Base-by-base conservation (phyloP, 2,888 invertebrate genomes). In the Craniophora ligustri region DNA sequence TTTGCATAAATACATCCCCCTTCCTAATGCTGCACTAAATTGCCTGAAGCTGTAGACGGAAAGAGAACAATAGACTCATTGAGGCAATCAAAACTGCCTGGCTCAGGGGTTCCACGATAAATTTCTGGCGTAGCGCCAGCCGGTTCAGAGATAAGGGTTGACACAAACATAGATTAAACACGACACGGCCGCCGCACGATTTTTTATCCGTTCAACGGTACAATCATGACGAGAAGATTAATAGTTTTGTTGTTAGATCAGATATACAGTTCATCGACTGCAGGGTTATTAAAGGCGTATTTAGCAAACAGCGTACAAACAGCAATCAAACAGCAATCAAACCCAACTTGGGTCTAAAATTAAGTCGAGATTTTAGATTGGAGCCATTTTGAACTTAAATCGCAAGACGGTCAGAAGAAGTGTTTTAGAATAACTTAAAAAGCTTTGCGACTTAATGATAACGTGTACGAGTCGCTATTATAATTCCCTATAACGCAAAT, bases 71-170 rank as follows among this genome's bases (percentile, higher is more conserved):
- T 82, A 75, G 74, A 78, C 71, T 75, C 77, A 77, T 78, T 77
- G 78, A 79, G 75, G 79, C 83, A 83, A 84, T 84, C 82, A 79
- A 82, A 85, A 81, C 76, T 77, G 82, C 72, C 75, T 76, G 72
- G 71, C 66, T 80, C 75, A 73, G 79, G 77, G 79, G 72, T 76
- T 76, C 76, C 74, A 67, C 78, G 72, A 68, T 76, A 77, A 78
- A 78, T 60, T 74, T 66, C 78, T 88, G 87, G 88, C 87, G 54
- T 48, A 44, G 64, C 66, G 87, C 87, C 87, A 87, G 75, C 71
- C 67, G 53, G 49, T 51, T 39, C 57, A 50, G 42, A 76, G 75
- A 80, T 78, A 80, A 79, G 72, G 70, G 74, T 67, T 72, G 73
- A 67, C 69, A 71, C 72, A 63, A 63, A 62, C 58, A 63, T 56